A percentile compares a stretch with the other conserved stretches of the same genome.
Evolutionary conservation across 2,113 vertebrate species (phyloP).

Genomic region (Phoxinus phoxinus): DNA sequence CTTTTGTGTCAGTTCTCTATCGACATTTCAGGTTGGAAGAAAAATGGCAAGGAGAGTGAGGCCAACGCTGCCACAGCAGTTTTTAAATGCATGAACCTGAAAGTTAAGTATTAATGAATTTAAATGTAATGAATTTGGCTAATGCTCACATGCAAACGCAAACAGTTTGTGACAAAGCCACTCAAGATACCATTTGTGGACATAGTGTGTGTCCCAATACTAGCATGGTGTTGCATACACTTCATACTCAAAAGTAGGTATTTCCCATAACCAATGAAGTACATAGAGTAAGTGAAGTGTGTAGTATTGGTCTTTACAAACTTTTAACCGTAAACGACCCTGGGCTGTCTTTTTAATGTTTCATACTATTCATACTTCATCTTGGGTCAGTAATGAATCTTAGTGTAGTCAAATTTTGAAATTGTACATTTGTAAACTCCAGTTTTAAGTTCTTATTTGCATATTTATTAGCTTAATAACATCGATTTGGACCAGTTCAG

Average conservation of each 20-base stretch:
- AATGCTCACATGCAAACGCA: conserved; percentile 9
- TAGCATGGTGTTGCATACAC: not conserved
- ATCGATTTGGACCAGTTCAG: not conserved
- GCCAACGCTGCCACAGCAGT: conserved; percentile 28
- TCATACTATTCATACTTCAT: not conserved
- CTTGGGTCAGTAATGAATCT: not conserved
- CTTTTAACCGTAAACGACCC: not conserved
- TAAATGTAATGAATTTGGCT: conserved; percentile 21
- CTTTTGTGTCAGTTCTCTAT: not conserved
- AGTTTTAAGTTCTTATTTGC: not conserved
- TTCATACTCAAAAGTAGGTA: not conserved
- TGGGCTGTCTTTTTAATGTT: not conserved
- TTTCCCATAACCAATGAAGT: not conserved
- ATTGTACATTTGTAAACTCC: not conserved
- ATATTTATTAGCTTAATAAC: not conserved
- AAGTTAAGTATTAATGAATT: conserved; percentile 22
- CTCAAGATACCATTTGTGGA: not conserved
- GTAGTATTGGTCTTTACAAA: not conserved
- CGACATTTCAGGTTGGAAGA: not conserved
- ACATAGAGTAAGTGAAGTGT: not conserved
- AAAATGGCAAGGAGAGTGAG: conserved; percentile 1
- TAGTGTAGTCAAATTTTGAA: not conserved
- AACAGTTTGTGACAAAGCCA: not conserved
- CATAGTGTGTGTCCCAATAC: too few relatives aligned
- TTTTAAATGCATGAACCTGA: conserved; percentile 17